Conservation (phyloP, 2,888 invertebrate genomes). For the Tachina grossa region DNA sequence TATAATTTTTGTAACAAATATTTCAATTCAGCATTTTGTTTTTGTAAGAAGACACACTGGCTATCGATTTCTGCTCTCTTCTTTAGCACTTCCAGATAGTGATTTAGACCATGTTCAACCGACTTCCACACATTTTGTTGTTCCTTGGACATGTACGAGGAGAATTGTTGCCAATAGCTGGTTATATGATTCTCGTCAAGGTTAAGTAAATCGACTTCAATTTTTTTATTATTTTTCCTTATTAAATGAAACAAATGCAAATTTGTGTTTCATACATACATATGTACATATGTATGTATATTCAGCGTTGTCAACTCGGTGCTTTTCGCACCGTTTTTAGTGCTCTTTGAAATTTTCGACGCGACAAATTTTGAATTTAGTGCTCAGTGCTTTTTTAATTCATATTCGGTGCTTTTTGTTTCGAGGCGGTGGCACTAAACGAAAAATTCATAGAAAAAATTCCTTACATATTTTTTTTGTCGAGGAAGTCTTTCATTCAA, state of each 20-base stretch:
- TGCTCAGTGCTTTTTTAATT: no score
- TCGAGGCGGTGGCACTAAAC: no score
- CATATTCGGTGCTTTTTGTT: no score
- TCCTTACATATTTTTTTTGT: no score
- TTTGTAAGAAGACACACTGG: slow-evolving; percentile 86
- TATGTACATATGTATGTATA: not conserved
- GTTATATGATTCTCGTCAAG: slow-evolving; percentile 84
- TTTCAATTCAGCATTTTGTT: slow-evolving; percentile 88
- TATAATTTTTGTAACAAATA: slow-evolving; percentile 85
- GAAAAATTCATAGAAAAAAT: no score
- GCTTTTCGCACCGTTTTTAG: no score
- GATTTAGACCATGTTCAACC: slow-evolving; percentile 81
- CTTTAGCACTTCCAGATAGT: slow-evolving; percentile 81
- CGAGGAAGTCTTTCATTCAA: no score
- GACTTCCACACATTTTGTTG: slow-evolving; percentile 88
- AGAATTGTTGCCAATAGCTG: slow-evolving; percentile 88
- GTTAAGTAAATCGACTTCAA: slow-evolving; percentile 72
- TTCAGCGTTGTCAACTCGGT: no score
- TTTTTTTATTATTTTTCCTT: slow-evolving; percentile 6
- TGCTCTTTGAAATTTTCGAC: no score
- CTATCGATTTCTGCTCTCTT: slow-evolving; percentile 87
- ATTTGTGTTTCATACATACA: not conserved
- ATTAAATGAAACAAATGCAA: slow-evolving; percentile 16
- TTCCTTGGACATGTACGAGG: slow-evolving; percentile 85
- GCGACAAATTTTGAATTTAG: no score